Conservation (phyloP, 2,888 invertebrate genomes). For the Pycnomerus fuliginosus region DNA sequence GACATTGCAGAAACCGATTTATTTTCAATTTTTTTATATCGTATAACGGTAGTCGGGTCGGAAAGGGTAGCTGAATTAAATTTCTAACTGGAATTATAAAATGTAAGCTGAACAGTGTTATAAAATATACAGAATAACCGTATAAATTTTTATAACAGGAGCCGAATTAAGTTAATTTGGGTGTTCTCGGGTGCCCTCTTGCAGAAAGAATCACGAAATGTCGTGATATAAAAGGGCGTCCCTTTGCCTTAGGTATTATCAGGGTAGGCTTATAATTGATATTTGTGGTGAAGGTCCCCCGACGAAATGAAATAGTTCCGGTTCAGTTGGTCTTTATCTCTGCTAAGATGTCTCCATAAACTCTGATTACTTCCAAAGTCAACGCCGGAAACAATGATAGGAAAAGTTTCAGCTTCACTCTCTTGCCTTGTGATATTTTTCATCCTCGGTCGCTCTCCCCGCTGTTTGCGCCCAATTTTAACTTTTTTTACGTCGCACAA, state of each 20-base stretch:
- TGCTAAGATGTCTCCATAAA: slow-evolving; percentile 52
- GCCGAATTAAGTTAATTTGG: slow-evolving; percentile 14
- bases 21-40: no score
- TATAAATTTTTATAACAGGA: slow-evolving; percentile 13
- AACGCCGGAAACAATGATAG: slow-evolving; percentile 37
- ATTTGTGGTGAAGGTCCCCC: slow-evolving; percentile 48
- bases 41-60: no score
- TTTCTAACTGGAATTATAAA: slow-evolving; percentile 14
- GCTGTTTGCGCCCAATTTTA: slow-evolving; percentile 12
- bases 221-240: slow-evolving; percentile 33
- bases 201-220: slow-evolving; percentile 22
- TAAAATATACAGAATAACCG: slow-evolving; percentile 10
- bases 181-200: neutral
- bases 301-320: slow-evolving; percentile 49
- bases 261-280: slow-evolving; percentile 48
- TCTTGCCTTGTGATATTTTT: slow-evolving; percentile 13
- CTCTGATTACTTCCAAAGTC: slow-evolving; percentile 47
- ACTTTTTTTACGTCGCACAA: no score
- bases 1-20: neutral
- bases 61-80: slow-evolving; percentile 11
- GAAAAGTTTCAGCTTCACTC: slow-evolving; percentile 32
- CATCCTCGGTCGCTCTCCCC: slow-evolving; percentile 3
- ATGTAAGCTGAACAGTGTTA: slow-evolving; percentile 8
- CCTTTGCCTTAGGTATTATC: slow-evolving; percentile 36
- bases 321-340: slow-evolving; percentile 51